These are phyloP conservation scores for Napeogenes sylphis DNA, from an alignment of 2,888 invertebrate species.

Conservation along the genomic window DNA sequence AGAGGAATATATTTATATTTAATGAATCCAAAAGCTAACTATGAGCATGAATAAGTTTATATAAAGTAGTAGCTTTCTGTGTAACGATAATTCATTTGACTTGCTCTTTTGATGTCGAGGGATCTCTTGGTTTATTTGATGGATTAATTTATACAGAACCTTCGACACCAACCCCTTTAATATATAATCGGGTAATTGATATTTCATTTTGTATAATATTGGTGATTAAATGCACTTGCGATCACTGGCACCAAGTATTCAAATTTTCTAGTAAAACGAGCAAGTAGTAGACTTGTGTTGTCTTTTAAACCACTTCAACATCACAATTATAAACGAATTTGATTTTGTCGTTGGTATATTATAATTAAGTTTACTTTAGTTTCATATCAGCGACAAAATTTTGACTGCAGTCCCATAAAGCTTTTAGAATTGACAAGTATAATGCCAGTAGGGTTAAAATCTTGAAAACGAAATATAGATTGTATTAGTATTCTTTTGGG, in stretches of 20 bases:
- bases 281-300: constrained; percentile 31
- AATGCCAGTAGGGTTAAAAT: constrained; percentile 21
- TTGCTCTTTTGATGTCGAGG: constrained; percentile 69
- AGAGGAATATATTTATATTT: neutral
- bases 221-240: constrained; percentile 18
- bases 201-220: constrained; percentile 18
- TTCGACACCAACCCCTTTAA: constrained; percentile 48
- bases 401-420: constrained; percentile 23
- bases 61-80: constrained; percentile 41
- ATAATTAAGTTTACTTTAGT: neutral
- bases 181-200: constrained; percentile 14
- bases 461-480: constrained; percentile 14
- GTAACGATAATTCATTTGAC: constrained; percentile 73
- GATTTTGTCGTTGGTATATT: constrained; percentile 22
- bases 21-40: constrained; percentile 53
- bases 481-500: constrained; percentile 16
- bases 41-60: constrained; percentile 26
- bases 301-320: constrained; percentile 22
- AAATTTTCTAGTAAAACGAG: constrained; percentile 17
- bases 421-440: constrained; percentile 24
- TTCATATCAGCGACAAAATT: constrained; percentile 23
- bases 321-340: constrained; percentile 10
- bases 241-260: constrained; percentile 18
- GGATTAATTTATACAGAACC: constrained; percentile 55
- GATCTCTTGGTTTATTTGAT: constrained; percentile 45